Evolutionary conservation across 2,797 vertebrate genomes (phyloP).

Genomic region (Cetoscarus ocellatus): DNA sequence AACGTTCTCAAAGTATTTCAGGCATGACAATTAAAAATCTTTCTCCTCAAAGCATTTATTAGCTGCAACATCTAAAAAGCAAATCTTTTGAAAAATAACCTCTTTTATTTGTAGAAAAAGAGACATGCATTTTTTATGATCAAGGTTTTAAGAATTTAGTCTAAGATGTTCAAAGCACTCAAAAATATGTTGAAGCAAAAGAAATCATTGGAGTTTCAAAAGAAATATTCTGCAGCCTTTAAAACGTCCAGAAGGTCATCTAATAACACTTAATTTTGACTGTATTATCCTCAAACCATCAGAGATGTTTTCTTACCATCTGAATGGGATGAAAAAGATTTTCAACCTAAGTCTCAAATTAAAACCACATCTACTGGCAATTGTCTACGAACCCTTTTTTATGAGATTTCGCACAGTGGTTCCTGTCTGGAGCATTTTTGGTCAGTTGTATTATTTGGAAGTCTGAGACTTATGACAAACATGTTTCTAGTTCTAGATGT

Average conservation of each 20-base stretch:
- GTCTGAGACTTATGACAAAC: no score
- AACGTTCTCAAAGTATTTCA: no score
- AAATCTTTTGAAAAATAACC: no score
- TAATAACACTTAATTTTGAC: neutral
- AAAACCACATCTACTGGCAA: neutral
- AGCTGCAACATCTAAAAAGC: neutral
- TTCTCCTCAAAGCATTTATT: neutral
- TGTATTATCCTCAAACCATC: neutral
- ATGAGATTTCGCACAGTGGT: no score
- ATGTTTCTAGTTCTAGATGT: no score
- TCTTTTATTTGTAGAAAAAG: neutral
- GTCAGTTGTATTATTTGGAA: no score
- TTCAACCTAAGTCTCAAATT: neutral
- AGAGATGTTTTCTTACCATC: neutral
- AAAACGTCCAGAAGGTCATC: neutral
- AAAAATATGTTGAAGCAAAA: neutral
- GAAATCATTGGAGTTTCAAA: neutral
- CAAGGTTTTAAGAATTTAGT: neutral
- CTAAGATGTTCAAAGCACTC: neutral
- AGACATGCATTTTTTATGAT: no score
- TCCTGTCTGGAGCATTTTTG: no score
- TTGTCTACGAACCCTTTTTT: no score
- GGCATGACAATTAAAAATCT: no score
- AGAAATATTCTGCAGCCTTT: neutral
- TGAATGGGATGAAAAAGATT: neutral